Base-by-base conservation (phyloP, 2,888 invertebrate species). In the Cephus nigrinus region DNA sequence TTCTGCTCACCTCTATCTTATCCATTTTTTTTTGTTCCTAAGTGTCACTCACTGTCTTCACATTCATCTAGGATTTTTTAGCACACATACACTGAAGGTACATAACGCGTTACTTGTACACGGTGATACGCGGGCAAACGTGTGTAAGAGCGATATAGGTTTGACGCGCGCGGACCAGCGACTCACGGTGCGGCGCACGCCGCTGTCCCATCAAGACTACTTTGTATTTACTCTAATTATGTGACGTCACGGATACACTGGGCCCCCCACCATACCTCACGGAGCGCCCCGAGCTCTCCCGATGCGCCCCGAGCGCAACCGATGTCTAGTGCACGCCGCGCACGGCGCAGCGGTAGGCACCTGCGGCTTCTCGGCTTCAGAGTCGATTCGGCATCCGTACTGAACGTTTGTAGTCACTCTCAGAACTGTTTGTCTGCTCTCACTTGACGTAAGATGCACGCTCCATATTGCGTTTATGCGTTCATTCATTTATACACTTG, bases 141-240 rank as follows among this genome's bases (percentile, higher is more conserved):
- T 85, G 81, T 84, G 84, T 83, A 83, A 80, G 80, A 81, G 76
- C 85, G 85, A 76, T 33, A 71, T 79, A 80, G 83, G 82, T 84
- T 82, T 82, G 83, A 85, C 88, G 87, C 89, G 88, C 88, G 88
- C 89, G 88, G 88, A 90, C 87, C 87, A 88, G 87, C 89, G 89
- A 89, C 90, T 90, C 87, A 88, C 88, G 90, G 89, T 91, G 91
- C 90, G 93, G 92, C 92, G 93, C 93, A 93, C 93, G 93, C 93
- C 93, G 93, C 93, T 93, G 93, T 93, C 93, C 93, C 93, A 93
- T 92, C 92, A 90, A 91, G 93, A 94, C 93, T 93, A 94, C 94
- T 94, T 94, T 94, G 94, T 94, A 94, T 94, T 94, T 94, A 94
- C 94, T 94, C 94, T 94, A 94, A 94, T 94, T 94, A 94, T 93